Conservation (phyloP, 1,140 invertebrate genomes). For the Drosophila parvula region DNA sequence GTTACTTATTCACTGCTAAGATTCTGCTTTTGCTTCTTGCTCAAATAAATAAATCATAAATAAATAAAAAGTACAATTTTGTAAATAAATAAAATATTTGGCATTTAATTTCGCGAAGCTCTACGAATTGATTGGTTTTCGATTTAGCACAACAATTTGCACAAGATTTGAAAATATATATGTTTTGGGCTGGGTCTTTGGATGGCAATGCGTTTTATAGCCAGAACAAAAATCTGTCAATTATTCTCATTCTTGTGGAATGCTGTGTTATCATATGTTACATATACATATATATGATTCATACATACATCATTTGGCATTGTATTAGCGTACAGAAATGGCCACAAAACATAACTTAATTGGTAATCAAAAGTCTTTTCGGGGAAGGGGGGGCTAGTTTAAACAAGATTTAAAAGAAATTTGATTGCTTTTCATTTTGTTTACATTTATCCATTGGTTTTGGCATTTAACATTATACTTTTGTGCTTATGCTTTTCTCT, state of each 20-base stretch:
- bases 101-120: conserved; percentile 77
- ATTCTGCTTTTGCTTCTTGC: conserved; percentile 21
- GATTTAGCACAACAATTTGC: conserved; percentile 52
- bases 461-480: conserved; percentile 67
- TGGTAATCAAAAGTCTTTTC: conserved; percentile 33
- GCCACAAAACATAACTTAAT: conserved; percentile 36
- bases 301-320: conserved; percentile 59
- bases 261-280: conserved; percentile 41
- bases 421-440: conserved; percentile 54
- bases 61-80: conserved; percentile 57
- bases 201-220: conserved; percentile 46
- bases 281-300: conserved; percentile 27
- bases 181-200: conserved; percentile 57
- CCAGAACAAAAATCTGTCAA: conserved; percentile 55
- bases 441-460: conserved; percentile 35
- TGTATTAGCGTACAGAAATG: conserved; percentile 44
- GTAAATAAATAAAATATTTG: conserved; percentile 79
- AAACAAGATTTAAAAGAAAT: conserved; percentile 34
- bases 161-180: conserved; percentile 31
- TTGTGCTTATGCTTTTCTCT: conserved; percentile 57
- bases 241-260: conserved; percentile 71
- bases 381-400: neutral
- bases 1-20: conserved; percentile 10
- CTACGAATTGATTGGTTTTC: conserved; percentile 52
- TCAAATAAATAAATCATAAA: conserved; percentile 34